Evolutionary conservation across 2,888 invertebrate genomes (phyloP).

Genomic region (Galerucella calmariensis): DNA sequence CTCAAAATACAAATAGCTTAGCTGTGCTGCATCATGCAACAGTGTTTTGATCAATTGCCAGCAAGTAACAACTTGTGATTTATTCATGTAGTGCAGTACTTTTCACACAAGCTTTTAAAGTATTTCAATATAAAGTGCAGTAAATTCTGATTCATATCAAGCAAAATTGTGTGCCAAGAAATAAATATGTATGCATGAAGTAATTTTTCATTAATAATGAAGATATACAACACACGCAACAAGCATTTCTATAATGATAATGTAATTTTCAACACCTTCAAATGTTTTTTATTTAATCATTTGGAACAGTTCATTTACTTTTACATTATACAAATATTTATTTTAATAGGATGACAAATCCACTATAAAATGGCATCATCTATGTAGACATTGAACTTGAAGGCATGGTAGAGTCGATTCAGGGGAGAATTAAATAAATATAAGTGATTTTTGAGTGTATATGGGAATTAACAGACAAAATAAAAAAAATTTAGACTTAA

Average conservation of each 20-base stretch:
- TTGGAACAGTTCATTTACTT: background rate
- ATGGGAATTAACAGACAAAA: too few relatives aligned
- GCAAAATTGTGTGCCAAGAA: slow-evolving; percentile 9
- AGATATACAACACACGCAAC: slow-evolving; percentile 1
- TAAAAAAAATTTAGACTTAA: too few relatives aligned
- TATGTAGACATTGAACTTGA: too few relatives aligned
- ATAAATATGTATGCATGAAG: slow-evolving; percentile 8
- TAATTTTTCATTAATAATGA: slow-evolving; percentile 8
- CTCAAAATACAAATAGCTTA: slow-evolving; percentile 60
- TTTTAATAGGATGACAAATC: too few relatives aligned
- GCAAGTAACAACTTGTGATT: slow-evolving; percentile 17
- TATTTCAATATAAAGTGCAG: slow-evolving; percentile 9
- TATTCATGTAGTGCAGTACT: slow-evolving; percentile 14
- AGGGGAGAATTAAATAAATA: too few relatives aligned
- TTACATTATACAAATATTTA: background rate
- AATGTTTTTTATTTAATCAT: background rate
- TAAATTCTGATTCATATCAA: slow-evolving; percentile 4
- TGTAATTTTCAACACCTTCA: slow-evolving; percentile 3
- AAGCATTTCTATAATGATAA: slow-evolving; percentile 10
- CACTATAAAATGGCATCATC: too few relatives aligned
- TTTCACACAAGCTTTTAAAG: slow-evolving; percentile 14
- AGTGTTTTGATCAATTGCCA: slow-evolving; percentile 33
- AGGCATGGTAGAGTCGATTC: too few relatives aligned
- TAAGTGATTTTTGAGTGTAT: too few relatives aligned
- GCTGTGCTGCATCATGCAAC: slow-evolving; percentile 50